Conservation (phyloP, 2,113 vertebrate genomes). For the Sitta europaea region DNA sequence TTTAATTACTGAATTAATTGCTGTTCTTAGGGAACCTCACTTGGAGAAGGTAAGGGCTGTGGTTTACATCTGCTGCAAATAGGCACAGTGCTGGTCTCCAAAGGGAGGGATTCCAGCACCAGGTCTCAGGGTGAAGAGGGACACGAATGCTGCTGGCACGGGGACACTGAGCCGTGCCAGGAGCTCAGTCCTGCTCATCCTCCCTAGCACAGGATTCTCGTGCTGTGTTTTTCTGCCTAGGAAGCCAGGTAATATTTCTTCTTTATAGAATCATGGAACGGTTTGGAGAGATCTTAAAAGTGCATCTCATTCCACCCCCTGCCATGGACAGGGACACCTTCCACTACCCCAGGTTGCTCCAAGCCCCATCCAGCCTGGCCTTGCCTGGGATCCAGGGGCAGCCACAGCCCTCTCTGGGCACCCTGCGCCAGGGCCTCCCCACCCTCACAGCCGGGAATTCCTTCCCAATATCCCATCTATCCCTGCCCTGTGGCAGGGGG, state of each 20-base stretch:
- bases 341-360: background rate
- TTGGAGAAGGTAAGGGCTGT: background rate
- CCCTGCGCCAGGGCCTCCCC: background rate
- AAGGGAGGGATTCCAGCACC: accelerated
- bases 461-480: background rate
- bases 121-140: no score
- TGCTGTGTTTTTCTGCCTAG: background rate
- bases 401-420: background rate
- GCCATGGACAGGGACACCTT: background rate
- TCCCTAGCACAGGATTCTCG: accelerated
- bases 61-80: accelerated
- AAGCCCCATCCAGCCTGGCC: background rate
- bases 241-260: background rate
- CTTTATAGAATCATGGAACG: background rate
- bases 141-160: accelerated
- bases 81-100: background rate
- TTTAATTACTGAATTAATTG: background rate
- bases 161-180: accelerated
- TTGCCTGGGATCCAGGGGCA: background rate
- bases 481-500: background rate
- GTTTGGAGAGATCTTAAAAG: background rate
- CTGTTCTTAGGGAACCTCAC: background rate
- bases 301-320: background rate
- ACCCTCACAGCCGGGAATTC: background rate
- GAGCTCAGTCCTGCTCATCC: accelerated